Conservation (phyloP, 2,888 invertebrate genomes). For the Apodemia hepburni region DNA sequence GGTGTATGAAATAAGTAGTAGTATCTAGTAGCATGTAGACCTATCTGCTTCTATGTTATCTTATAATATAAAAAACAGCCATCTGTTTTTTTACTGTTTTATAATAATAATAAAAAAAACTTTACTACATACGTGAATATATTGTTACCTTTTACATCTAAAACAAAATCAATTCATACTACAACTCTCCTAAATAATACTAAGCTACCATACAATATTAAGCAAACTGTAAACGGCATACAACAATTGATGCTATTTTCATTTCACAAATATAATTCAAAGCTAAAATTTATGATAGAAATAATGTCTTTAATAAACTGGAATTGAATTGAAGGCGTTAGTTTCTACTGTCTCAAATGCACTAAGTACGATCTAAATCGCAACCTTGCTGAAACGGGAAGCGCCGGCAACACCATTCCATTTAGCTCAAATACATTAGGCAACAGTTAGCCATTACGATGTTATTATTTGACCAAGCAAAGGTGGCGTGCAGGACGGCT, state of each 20-base stretch:
- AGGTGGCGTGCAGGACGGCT: constrained; percentile 68
- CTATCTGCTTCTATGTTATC: too few relatives aligned
- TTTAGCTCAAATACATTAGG: constrained; percentile 73
- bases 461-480: constrained; percentile 73
- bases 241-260: constrained; percentile 12
- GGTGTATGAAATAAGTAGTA: too few relatives aligned
- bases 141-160: too few relatives aligned
- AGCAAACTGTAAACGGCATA: background rate
- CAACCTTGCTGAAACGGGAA: constrained; percentile 51
- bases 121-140: too few relatives aligned
- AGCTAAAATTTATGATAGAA: constrained; percentile 13
- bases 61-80: too few relatives aligned
- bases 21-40: too few relatives aligned
- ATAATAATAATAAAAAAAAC: too few relatives aligned
- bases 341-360: constrained; percentile 46
- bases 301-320: constrained; percentile 45
- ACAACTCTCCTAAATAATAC: background rate
- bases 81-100: too few relatives aligned
- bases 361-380: constrained; percentile 61
- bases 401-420: constrained; percentile 56
- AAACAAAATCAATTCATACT: background rate
- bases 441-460: constrained; percentile 72
- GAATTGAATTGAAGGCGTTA: constrained; percentile 52
- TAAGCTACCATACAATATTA: background rate
- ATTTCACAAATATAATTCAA: constrained; percentile 6